Evolutionary conservation across 2,888 invertebrate genomes (phyloP).

Genomic region (Lithophane semibrunnea): DNA sequence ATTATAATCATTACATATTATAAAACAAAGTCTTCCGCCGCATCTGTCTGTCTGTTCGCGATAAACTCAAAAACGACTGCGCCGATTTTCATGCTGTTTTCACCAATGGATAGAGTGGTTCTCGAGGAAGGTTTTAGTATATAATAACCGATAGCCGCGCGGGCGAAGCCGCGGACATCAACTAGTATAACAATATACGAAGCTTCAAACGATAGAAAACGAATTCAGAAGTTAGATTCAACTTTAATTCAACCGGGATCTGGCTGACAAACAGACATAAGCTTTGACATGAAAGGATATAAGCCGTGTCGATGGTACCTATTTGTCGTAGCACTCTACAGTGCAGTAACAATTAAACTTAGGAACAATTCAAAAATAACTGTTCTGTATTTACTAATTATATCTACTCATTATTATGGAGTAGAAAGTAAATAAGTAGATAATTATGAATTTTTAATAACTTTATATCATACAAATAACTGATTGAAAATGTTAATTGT

Average conservation of each 20-base stretch:
- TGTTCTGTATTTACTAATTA: neutral
- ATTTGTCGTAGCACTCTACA: neutral
- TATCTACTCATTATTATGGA: neutral
- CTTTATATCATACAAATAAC: neutral
- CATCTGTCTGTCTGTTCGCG: no score
- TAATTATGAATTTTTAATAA: neutral
- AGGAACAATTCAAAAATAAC: neutral
- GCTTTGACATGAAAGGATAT: no score
- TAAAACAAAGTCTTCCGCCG: no score
- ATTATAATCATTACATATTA: neutral
- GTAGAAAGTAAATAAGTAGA: neutral
- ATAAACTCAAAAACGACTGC: no score
- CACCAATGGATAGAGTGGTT: no score
- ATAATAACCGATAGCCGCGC: no score
- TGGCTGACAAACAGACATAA: neutral
- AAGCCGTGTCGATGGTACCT: neutral
- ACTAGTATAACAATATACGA: neutral
- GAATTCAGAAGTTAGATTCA: neutral
- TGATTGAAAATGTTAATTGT: constrained; percentile 18
- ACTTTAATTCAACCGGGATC: neutral
- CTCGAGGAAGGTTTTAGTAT: no score
- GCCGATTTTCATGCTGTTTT: no score
- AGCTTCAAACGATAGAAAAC: neutral
- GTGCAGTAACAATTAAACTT: neutral
- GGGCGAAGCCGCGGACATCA: no score